Conservation (phyloP, 2,888 invertebrate genomes). For the Muschampia plurimacula region DNA sequence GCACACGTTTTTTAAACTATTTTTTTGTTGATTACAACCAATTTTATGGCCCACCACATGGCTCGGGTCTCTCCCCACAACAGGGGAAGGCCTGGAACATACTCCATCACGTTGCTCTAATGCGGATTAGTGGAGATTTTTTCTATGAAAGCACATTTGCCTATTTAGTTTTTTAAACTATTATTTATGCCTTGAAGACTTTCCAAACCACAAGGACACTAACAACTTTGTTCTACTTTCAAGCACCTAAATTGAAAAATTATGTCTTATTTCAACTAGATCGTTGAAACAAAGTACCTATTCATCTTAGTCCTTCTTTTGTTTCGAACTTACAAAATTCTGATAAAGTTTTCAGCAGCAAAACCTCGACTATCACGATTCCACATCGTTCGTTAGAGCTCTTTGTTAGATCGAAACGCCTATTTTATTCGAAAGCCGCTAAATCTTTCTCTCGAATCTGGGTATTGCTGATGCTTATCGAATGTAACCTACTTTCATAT, state of each 20-base stretch:
- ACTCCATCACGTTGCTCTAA: too few species aligned
- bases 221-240: neutral
- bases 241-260: neutral
- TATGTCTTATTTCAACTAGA: neutral
- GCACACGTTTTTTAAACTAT: too few species aligned
- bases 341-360: neutral
- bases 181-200: too few species aligned
- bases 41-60: too few species aligned
- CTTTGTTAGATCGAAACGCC: conserved; percentile 29
- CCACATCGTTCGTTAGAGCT: conserved; percentile 22
- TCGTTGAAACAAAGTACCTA: neutral
- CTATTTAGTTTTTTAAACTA: too few species aligned
- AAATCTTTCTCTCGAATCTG: conserved; percentile 22
- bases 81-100: too few species aligned
- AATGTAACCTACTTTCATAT: conserved; percentile 5
- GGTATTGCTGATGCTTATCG: conserved; percentile 33
- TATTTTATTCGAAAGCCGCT: conserved; percentile 30
- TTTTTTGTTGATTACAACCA: too few species aligned
- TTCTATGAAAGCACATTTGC: too few species aligned
- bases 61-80: too few species aligned
- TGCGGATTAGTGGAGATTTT: too few species aligned
- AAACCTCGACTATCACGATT: conserved; percentile 8
- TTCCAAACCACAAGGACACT: too few species aligned
- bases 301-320: conserved; percentile 11
- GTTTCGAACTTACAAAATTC: conserved; percentile 14